Evolutionary conservation across 2,113 vertebrate species (phyloP).

Genomic region (Clarias macrocephalus): DNA sequence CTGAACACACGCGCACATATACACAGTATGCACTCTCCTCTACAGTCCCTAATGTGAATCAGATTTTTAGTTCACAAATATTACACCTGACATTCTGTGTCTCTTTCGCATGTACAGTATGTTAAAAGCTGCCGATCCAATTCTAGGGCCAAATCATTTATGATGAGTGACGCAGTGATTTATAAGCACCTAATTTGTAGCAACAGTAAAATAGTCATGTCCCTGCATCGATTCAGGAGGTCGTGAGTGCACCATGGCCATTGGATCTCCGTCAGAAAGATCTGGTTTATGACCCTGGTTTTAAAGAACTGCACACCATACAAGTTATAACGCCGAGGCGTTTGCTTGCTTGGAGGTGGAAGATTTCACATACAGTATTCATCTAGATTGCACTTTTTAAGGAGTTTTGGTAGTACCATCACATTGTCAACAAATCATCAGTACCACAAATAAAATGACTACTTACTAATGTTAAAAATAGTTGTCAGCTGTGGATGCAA

Average conservation of each 20-base stretch:
- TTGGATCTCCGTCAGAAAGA: background rate
- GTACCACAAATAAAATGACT: background rate
- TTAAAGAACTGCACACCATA: background rate
- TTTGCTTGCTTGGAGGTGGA: no score
- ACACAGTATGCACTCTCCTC: no score
- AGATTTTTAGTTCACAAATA: background rate
- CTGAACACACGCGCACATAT: slow-evolving; percentile 11
- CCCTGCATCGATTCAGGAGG: background rate
- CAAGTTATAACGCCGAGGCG: background rate
- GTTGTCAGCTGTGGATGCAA: background rate
- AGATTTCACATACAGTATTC: no score
- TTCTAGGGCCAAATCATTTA: background rate
- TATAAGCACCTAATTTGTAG: background rate
- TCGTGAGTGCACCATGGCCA: background rate
- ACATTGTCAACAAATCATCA: slow-evolving; percentile 1
- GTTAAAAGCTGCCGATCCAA: slow-evolving; percentile 20
- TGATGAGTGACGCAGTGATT: background rate
- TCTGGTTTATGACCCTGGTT: background rate
- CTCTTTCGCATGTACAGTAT: background rate
- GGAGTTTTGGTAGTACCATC: background rate
- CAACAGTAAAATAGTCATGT: background rate
- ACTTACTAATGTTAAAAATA: background rate
- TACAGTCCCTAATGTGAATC: slow-evolving; percentile 25
- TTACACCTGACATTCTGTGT: slow-evolving; percentile 36
- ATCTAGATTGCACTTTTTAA: background rate